A percentile compares a stretch with the other conserved stretches of the same genome.
These are phyloP conservation scores for Rhynchomys soricoides DNA, from an alignment of 2,113 vertebrate genomes.

Conservation along the genomic window DNA sequence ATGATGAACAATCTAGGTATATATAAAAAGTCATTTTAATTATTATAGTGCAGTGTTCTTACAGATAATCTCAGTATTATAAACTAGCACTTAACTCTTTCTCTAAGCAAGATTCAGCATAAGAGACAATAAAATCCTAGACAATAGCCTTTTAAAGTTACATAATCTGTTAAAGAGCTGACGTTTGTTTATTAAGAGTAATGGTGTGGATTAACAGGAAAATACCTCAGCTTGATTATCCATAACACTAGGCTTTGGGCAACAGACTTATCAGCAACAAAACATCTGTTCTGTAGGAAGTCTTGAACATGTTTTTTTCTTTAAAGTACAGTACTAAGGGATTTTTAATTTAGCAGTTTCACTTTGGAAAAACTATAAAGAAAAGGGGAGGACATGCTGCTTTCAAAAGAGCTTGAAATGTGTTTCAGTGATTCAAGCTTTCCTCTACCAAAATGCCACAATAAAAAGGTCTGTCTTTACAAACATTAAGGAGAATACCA, in stretches of 20 bases:
- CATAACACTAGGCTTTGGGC: slow-evolving; percentile 46
- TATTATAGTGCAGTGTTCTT: background rate
- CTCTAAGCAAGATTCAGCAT: background rate
- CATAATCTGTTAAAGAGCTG: slow-evolving; percentile 29
- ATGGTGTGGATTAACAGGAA: slow-evolving; percentile 50
- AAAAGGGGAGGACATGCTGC: slow-evolving; percentile 48
- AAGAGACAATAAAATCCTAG: background rate
- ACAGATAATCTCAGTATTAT: slow-evolving; percentile 8
- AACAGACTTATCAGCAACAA: slow-evolving; percentile 72
- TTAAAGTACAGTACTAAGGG: slow-evolving; percentile 58
- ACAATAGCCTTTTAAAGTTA: slow-evolving; percentile 42
- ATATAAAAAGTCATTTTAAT: slow-evolving; percentile 52
- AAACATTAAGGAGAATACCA: slow-evolving; percentile 1
- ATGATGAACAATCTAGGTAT: slow-evolving; percentile 31
- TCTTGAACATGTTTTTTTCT: slow-evolving; percentile 59
- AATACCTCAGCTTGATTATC: slow-evolving; percentile 64
- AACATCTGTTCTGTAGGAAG: slow-evolving; percentile 64
- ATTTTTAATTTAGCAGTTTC: slow-evolving; percentile 52
- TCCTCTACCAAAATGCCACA: slow-evolving; percentile 65
- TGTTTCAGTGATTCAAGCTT: slow-evolving; percentile 58
- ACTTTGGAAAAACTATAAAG: slow-evolving; percentile 50
- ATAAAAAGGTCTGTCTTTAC: slow-evolving; percentile 52
- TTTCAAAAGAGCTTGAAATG: slow-evolving; percentile 57
- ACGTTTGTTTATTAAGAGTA: slow-evolving; percentile 42
- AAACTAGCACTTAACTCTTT: slow-evolving; percentile 21